These are phyloP conservation scores for Nettapus auritus DNA, from an alignment of 2,113 vertebrate species.

Conservation along the genomic window DNA sequence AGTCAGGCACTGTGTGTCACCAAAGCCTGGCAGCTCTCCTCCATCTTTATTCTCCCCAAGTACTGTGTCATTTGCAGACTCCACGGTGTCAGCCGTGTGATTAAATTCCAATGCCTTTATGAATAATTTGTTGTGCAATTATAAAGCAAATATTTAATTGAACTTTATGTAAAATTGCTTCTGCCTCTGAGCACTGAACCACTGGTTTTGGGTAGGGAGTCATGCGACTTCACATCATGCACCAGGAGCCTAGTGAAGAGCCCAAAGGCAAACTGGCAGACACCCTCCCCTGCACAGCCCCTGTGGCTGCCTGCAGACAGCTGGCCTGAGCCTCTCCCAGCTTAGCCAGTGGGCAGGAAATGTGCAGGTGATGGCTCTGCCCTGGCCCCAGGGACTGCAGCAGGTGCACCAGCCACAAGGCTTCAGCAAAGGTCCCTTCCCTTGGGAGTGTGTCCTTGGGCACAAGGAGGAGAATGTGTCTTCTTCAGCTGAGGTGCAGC, in stretches of 20 bases:
- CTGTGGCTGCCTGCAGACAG: neutral
- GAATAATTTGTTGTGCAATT: constrained; percentile 75
- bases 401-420: neutral
- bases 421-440: neutral
- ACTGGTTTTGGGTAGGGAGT: neutral
- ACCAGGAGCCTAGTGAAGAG: neutral
- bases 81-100: constrained; percentile 49
- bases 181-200: constrained; percentile 22
- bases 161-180: constrained; percentile 71
- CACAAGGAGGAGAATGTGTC: neutral
- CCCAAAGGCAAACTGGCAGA: neutral
- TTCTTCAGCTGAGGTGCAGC: neutral
- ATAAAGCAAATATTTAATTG: constrained; percentile 78
- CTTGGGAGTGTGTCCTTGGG: neutral
- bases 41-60: constrained; percentile 54
- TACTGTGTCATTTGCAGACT: constrained; percentile 58
- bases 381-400: neutral
- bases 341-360: neutral
- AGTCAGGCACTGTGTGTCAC: neutral
- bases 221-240: neutral
- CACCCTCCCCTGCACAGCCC: neutral
- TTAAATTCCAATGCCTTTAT: constrained; percentile 69
- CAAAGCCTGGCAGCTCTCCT: neutral
- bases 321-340: neutral
- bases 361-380: neutral